phyloP scores from a whole-genome alignment of 2,797 vertebrate species.

The Tragopan temminckii region DNA sequence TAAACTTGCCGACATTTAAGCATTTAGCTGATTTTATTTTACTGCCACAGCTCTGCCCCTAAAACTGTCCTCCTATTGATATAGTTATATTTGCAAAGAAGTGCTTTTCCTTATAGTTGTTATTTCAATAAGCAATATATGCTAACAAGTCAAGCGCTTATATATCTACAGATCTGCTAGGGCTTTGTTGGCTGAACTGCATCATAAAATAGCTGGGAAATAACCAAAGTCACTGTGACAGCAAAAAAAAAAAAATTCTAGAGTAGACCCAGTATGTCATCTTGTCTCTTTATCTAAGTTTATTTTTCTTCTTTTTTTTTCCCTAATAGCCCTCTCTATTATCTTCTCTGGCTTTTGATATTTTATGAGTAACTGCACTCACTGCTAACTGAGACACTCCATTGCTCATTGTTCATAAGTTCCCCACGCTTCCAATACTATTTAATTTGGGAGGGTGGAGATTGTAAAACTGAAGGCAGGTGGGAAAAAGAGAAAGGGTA shows the following conservation, averaged over 20 bases:
- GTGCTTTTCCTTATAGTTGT: neutral
- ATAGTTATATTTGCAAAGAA: neutral
- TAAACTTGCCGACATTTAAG: neutral
- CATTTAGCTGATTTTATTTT: conserved; percentile 42
- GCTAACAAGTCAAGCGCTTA: neutral
- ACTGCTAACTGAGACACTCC: neutral
- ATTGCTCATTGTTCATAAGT: neutral
- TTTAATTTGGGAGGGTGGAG: neutral
- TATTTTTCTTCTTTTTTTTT: too few species aligned
- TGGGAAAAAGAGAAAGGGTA: neutral
- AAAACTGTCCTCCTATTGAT: neutral
- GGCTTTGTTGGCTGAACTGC: neutral
- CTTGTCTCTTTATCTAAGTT: neutral
- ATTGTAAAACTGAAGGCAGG: neutral
- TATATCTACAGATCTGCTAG: neutral
- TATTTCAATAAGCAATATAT: conserved; percentile 42
- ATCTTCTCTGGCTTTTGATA: neutral
- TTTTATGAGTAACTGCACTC: neutral
- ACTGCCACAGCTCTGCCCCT: neutral
- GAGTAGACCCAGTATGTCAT: neutral
- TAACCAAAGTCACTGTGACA: neutral
- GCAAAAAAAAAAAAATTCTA: neutral
- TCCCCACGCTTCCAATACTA: neutral
- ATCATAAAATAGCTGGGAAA: neutral
- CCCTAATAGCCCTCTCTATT: neutral